Evolutionary conservation across 2,888 invertebrate species (phyloP), one percentile per base, ranked within the genome.

Genomic region (Scaeva pyrastri): DNA sequence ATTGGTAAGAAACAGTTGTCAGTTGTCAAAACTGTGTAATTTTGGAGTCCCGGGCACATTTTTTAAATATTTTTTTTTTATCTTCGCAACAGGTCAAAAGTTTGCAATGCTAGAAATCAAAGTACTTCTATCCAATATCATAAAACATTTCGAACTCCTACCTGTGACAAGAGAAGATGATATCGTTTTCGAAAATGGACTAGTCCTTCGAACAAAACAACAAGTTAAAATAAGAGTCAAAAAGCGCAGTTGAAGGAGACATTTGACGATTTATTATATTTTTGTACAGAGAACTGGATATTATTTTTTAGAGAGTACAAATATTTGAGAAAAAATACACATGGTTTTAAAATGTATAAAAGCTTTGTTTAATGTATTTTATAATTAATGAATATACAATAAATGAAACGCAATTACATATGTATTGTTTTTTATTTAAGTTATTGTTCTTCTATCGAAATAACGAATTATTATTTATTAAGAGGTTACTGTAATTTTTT

Each of bases 61-160:
- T 31, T 31, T 31, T 31, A 31, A 31, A 31, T 31, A 31, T 2
- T 31, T 31, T 3, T 31, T 23, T 52, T 26, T 43, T 36, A 58
- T 70, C 31, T 55, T 43, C 21, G 14, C 56, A 81, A n/a, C 56
- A 95, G 95, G 96, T n/a, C 94, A 95, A 91, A 94, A 94, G 88
- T 96, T 95, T 89, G 95, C 95, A 0, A 94, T 95, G 91, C 90
- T 95, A 50, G 96, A 96, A 90, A 93, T 95, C n/a, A 94, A 94
- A 90, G 93, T 94, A 77, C 89, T 94, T 1, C 89, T 96, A 21
- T 93, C 94, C 16, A 93, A 93, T 21, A 91, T 95, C 12, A 89
- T 95, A 19, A 91, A 93, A 14, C 93, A 93, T 84, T 95, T 94
- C 90, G 92, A 89, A 19, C 88, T 96, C 43, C 90, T 93, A 55